Conservation (phyloP, 2,797 vertebrate genomes). For the Tenualosa thibaudeaui region DNA sequence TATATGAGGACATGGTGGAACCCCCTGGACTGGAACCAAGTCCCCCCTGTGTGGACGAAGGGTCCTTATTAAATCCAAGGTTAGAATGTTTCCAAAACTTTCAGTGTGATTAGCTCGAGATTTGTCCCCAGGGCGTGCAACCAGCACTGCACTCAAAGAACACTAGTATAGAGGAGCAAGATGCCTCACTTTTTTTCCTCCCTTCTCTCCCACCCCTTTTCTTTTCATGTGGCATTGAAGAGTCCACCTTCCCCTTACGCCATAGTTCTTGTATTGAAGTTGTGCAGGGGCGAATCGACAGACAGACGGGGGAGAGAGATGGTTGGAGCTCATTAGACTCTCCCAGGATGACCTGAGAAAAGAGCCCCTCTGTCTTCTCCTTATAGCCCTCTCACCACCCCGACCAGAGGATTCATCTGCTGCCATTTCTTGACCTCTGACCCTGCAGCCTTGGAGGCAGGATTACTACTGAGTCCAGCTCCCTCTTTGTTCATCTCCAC, state of each 20-base stretch:
- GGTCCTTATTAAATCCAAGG: constrained; percentile 75
- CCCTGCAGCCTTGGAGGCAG: constrained; percentile 73
- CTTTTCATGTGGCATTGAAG: constrained; percentile 28
- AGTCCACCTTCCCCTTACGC: constrained; percentile 22
- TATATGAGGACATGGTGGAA: constrained; percentile 45
- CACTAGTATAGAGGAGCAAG: constrained; percentile 63
- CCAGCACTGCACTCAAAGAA: constrained; percentile 60
- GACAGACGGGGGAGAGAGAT: constrained; percentile 38
- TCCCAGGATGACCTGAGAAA: constrained; percentile 72
- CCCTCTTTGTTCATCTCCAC: constrained; percentile 69
- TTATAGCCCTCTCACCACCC: constrained; percentile 54
- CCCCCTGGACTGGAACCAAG: constrained; percentile 44
- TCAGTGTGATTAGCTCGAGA: constrained; percentile 71
- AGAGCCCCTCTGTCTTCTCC: constrained; percentile 56
- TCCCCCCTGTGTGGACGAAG: constrained; percentile 54
- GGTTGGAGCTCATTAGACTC: constrained; percentile 73
- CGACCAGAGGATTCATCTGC: constrained; percentile 73
- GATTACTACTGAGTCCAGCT: constrained; percentile 75
- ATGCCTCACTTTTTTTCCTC: constrained; percentile 42
- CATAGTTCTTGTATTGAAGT: constrained; percentile 56
- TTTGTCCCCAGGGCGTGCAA: constrained; percentile 67
- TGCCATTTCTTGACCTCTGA: constrained; percentile 72
- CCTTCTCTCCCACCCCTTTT: constrained; percentile 19
- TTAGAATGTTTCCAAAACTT: constrained; percentile 68
- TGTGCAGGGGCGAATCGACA: constrained; percentile 55